These are phyloP conservation scores for Anagrus nilaparvatae DNA, from an alignment of 1,140 invertebrate species.

Conservation along the genomic window DNA sequence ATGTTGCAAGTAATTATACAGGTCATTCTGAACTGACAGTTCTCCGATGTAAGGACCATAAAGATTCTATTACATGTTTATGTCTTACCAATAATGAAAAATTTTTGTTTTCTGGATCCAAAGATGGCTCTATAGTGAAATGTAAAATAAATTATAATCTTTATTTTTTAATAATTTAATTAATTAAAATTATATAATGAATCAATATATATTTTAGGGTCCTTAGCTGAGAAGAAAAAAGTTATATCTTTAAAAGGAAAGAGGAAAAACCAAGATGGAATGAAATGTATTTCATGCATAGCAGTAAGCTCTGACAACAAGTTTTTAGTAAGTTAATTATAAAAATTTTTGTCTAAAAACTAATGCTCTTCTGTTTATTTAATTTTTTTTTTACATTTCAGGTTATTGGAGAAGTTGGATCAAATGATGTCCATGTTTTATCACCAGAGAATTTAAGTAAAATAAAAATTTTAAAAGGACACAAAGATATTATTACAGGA, in stretches of 20 bases:
- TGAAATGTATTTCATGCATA: slow-evolving; percentile 51
- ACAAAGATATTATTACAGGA: slow-evolving; percentile 64
- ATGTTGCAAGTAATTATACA: slow-evolving; percentile 59
- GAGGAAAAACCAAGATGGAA: slow-evolving; percentile 38
- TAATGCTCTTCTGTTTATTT: neutral
- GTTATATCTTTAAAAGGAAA: slow-evolving; percentile 46
- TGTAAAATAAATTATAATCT: no score
- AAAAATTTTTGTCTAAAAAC: no score
- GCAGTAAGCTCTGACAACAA: slow-evolving; percentile 77
- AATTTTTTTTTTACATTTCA: slow-evolving; percentile 17
- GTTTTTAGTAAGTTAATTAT: slow-evolving; percentile 55
- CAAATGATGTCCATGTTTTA: slow-evolving; percentile 75
- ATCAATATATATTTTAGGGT: slow-evolving; percentile 38
- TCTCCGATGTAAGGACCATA: slow-evolving; percentile 63
- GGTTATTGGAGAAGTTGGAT: slow-evolving; percentile 56
- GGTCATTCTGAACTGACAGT: slow-evolving; percentile 42
- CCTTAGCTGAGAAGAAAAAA: slow-evolving; percentile 44
- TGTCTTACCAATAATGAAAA: slow-evolving; percentile 65
- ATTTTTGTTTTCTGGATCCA: slow-evolving; percentile 73
- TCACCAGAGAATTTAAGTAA: slow-evolving; percentile 64
- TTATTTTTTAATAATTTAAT: slow-evolving; percentile 6
- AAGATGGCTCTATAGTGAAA: slow-evolving; percentile 81
- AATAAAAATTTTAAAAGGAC: slow-evolving; percentile 73
- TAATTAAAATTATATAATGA: slow-evolving; percentile 1
- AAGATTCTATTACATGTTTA: slow-evolving; percentile 70